Evolutionary conservation across 2,888 invertebrate species (phyloP).

Genomic region (Carterocephalus palaemon): DNA sequence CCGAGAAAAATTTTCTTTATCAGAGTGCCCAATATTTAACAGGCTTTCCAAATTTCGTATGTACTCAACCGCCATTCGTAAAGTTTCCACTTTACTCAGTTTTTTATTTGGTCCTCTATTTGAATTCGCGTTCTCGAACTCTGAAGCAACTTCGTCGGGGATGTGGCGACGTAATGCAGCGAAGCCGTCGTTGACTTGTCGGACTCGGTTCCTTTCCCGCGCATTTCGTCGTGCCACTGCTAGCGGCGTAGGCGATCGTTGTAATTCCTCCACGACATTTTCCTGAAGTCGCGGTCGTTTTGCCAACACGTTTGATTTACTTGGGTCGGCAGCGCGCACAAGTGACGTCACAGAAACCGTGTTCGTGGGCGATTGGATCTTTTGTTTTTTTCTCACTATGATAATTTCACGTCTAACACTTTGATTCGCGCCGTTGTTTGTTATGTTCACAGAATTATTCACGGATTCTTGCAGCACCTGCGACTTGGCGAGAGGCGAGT

Average conservation of each 20-base stretch:
- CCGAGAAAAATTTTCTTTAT: conserved; percentile 67
- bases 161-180: conserved; percentile 92
- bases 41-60: conserved; percentile 89
- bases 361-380: conserved; percentile 55
- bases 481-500: conserved; percentile 77
- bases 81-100: conserved; percentile 91
- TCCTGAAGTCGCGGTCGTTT: conserved; percentile 61
- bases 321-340: conserved; percentile 57
- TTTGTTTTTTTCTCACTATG: conserved; percentile 75
- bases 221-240: conserved; percentile 94
- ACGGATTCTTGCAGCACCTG: conserved; percentile 83
- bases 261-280: conserved; percentile 67
- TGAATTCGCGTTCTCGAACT: conserved; percentile 82
- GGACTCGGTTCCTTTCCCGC: conserved; percentile 93
- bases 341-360: conserved; percentile 69
- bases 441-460: conserved; percentile 79
- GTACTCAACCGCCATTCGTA: conserved; percentile 94
- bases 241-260: conserved; percentile 83
- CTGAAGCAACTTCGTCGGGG: conserved; percentile 87
- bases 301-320: conserved; percentile 49
- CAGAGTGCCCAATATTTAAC: conserved; percentile 82
- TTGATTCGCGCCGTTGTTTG: conserved; percentile 60
- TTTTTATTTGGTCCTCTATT: conserved; percentile 86
- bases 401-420: conserved; percentile 72
- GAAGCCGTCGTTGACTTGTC: conserved; percentile 95